phyloP scores from a whole-genome alignment of 2,888 invertebrate genomes.

The Pammene fasciana region DNA sequence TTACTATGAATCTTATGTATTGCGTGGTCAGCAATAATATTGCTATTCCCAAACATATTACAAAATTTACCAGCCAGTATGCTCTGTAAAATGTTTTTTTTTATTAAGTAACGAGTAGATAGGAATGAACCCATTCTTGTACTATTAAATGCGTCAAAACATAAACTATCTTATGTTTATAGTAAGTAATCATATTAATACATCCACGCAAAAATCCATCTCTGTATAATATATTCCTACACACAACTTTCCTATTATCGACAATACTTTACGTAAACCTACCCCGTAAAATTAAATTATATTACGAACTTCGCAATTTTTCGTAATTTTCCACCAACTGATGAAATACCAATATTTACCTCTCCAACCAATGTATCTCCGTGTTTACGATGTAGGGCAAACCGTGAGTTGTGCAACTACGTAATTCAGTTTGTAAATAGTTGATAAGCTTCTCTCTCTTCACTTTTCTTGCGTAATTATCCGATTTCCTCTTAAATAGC shows the following conservation, averaged over 20 bases:
- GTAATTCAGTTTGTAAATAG: conserved; percentile 66
- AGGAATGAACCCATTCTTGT: background rate
- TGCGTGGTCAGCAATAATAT: conserved; percentile 61
- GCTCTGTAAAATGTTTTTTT: conserved; percentile 66
- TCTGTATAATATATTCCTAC: no score
- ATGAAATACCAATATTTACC: conserved; percentile 52
- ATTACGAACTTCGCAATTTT: background rate
- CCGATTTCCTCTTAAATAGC: conserved; percentile 61
- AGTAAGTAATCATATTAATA: no score
- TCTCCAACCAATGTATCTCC: conserved; percentile 67
- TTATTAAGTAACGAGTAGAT: conserved; percentile 16
- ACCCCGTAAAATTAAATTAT: background rate
- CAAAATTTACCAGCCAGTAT: conserved; percentile 66
- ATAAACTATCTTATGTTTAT: background rate
- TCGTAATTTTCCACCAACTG: conserved; percentile 21
- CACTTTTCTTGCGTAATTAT: conserved; percentile 58
- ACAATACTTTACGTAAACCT: background rate
- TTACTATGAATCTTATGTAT: conserved; percentile 66
- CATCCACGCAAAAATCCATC: background rate
- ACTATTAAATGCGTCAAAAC: no score
- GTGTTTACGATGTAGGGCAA: conserved; percentile 64
- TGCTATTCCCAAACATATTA: conserved; percentile 55
- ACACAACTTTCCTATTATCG: no score
- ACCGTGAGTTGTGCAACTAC: conserved; percentile 68
- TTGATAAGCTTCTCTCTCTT: conserved; percentile 59